Evolutionary conservation across 1,140 invertebrate genomes (phyloP).

Genomic region (Listronotus oregonensis): DNA sequence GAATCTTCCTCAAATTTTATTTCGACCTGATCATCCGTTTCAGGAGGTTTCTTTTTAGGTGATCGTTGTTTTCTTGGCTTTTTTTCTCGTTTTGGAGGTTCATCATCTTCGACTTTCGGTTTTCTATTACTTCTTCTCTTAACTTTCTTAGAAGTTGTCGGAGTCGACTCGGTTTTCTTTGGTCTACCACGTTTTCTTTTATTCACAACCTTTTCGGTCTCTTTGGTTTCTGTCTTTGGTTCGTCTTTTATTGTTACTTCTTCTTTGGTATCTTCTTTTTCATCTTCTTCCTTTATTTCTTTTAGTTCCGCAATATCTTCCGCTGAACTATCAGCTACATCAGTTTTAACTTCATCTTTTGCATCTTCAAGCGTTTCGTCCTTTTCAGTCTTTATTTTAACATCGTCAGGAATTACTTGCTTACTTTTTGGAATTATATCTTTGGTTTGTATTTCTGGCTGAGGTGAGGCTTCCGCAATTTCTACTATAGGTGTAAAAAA

Average conservation of each 20-base stretch:
- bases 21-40: conserved; percentile 10
- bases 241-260: conserved; percentile 15
- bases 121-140: conserved; percentile 22
- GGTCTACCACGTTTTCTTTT: conserved; percentile 40
- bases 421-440: conserved; percentile 22
- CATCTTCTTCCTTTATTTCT: conserved; percentile 1
- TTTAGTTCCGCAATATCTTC: background rate
- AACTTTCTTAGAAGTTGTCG: conserved; percentile 15
- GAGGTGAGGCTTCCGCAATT: conserved; percentile 26
- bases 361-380: conserved; percentile 13
- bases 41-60: conserved; percentile 26
- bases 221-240: conserved; percentile 21
- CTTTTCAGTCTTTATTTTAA: conserved; percentile 29
- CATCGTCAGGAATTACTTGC: conserved; percentile 9
- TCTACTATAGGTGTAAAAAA: conserved; percentile 43
- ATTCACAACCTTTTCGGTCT: conserved; percentile 5
- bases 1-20: conserved; percentile 28
- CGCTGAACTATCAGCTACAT: background rate
- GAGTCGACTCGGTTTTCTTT: conserved; percentile 20
- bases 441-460: conserved; percentile 13
- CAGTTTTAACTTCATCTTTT: background rate
- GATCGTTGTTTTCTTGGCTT: conserved; percentile 14
- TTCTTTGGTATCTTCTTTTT: conserved; percentile 1
- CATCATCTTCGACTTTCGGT: background rate
- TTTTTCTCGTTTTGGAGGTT: conserved; percentile 4